Percentiles rank a stretch among this genome's conserved stretches.
phyloP scores from a whole-genome alignment of 1,140 invertebrate genomes.

The Scylla paramamosain region DNA sequence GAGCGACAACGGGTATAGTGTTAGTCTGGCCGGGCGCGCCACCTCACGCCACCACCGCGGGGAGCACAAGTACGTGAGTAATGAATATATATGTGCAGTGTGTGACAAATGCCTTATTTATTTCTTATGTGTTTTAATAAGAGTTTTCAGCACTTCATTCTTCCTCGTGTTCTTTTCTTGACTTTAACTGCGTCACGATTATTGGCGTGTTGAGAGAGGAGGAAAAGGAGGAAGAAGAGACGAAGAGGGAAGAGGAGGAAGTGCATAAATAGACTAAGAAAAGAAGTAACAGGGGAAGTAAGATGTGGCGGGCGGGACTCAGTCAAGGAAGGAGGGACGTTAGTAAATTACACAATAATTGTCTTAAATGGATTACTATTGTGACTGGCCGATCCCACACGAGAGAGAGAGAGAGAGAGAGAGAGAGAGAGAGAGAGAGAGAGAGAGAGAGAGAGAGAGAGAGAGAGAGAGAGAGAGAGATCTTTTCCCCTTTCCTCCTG shows the following conservation, averaged over 20 bases:
- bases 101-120: no score
- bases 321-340: background rate
- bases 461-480: conserved; percentile 10
- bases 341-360: background rate
- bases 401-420: conserved; percentile 16
- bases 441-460: conserved; percentile 26
- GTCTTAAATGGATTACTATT: background rate
- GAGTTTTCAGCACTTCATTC: background rate
- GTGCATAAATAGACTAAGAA: background rate
- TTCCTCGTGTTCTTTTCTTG: background rate
- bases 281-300: background rate
- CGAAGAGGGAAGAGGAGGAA: background rate
- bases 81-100: background rate
- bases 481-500: no score
- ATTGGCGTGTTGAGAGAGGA: background rate
- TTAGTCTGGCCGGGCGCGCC: background rate
- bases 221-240: background rate
- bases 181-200: no score
- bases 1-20: background rate
- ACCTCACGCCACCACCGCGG: background rate
- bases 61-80: background rate
- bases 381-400: background rate
- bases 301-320: background rate
- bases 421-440: background rate
- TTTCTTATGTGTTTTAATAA: background rate